phyloP scores from a whole-genome alignment of 2,113 vertebrate species.

The Strix aluco region DNA sequence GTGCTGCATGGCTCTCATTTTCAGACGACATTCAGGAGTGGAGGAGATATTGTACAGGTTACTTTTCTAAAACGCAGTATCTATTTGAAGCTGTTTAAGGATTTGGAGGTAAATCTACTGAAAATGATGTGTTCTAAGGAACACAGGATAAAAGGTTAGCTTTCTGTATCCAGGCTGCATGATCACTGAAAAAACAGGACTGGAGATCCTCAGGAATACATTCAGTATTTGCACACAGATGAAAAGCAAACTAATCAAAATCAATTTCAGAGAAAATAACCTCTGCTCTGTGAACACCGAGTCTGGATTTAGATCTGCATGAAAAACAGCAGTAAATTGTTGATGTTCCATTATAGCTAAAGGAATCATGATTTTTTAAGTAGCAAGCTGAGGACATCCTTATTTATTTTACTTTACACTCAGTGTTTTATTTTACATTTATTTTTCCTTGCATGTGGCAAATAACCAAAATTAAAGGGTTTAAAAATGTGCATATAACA shows the following conservation, averaged over 20 bases:
- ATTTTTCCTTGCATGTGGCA: not conserved
- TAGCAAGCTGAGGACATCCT: not conserved
- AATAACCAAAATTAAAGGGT: not conserved
- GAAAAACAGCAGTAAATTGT: not conserved
- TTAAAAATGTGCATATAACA: not conserved
- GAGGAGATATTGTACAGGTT: not conserved
- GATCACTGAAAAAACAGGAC: not conserved
- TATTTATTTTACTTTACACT: not conserved
- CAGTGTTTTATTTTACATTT: not conserved
- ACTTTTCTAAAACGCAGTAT: not conserved
- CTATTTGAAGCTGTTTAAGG: not conserved
- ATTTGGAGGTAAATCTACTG: not conserved
- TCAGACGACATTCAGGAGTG: not conserved
- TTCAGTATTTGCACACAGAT: not conserved
- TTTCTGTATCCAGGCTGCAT: not conserved
- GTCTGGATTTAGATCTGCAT: not conserved
- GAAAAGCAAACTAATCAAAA: conserved; percentile 10
- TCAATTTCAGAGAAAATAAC: not conserved
- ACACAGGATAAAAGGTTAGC: not conserved
- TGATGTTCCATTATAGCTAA: not conserved
- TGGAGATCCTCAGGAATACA: not conserved
- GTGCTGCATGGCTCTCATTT: not conserved
- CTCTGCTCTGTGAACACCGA: not conserved
- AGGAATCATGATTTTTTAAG: not conserved
- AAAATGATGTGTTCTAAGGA: not conserved